phyloP scores from a whole-genome alignment of 1,140 invertebrate species.

The Drosophila grimshawi region DNA sequence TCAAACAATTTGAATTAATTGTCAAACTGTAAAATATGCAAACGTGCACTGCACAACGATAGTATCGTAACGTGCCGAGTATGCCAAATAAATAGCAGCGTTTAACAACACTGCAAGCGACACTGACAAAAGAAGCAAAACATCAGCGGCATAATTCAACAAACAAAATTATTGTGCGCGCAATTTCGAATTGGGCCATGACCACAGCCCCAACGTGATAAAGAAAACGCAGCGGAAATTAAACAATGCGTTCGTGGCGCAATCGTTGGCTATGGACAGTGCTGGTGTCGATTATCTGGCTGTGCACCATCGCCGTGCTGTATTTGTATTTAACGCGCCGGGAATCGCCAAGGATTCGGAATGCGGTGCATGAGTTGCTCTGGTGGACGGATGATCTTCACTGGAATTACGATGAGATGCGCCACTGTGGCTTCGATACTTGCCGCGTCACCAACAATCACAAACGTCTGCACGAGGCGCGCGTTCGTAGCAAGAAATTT shows the following conservation, averaged over 20 bases:
- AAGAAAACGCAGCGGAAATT: background rate
- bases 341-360: background rate
- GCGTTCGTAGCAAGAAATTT: conserved; percentile 35
- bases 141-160: background rate
- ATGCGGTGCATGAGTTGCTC: conserved; percentile 34
- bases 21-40: background rate
- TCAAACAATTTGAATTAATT: too few species aligned
- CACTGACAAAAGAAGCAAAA: background rate
- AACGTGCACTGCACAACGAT: background rate
- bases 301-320: background rate
- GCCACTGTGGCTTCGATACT: conserved; percentile 35
- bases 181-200: conserved; percentile 20
- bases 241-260: conserved; percentile 43
- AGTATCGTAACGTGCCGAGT: background rate
- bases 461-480: conserved; percentile 5
- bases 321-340: background rate
- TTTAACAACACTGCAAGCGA: conserved; percentile 26
- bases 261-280: conserved; percentile 18
- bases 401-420: conserved; percentile 51
- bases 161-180: conserved; percentile 10
- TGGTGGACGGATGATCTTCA: conserved; percentile 60
- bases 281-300: conserved; percentile 15
- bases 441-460: conserved; percentile 62
- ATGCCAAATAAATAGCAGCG: background rate
- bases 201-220: background rate